Base-by-base conservation (phyloP, 1,140 invertebrate species). In the Chrysopa pallens region DNA sequence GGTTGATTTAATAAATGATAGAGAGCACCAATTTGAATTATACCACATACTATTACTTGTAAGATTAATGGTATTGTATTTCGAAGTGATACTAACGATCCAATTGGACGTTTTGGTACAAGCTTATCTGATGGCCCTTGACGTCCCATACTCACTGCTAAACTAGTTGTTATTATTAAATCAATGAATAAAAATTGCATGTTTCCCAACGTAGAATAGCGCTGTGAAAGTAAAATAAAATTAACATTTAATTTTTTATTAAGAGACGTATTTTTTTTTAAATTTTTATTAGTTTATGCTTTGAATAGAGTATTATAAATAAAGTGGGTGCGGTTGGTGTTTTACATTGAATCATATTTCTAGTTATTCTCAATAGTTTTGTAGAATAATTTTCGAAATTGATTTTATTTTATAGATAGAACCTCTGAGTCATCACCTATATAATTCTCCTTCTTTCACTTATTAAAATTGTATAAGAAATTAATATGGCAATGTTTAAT, bases 121-220 rank as follows among this genome's bases (percentile, higher is more conserved):
- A 64, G 39, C 12, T 40, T 48, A 39, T 50, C 45, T 0, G 53
- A 47, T 6, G 62, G 62, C 39, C 53, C 57, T 53, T 59, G 55
- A 27, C 74, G 67, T 0, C 84, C 82, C 54, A 88, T 80, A 33
- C 84, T 78, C 46, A 83, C 69, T 12, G 84, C 82, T 52, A 88
- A 74, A 40, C 76, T 68, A 1, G 84, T 85, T 6, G 86, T 87
- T 27, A 89, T 72, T 48, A 84, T 77, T 17, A 90, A 63, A 63
- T 90, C 85, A 56, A 87, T 85, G 63, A 83, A 89, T 15, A 89
- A 67, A 62, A 83, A 89, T 61, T 89, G 79, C 43, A 78, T 68
- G 59, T 90, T 83, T 1, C 80, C 79, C 29, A 86, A 61, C 46
- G 81, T 83, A 0, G 77, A 76, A 48, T 71, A 70, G 51, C 60